Percentiles rank a stretch among this genome's conserved stretches.
phyloP scores from a whole-genome alignment of 2,888 invertebrate genomes.

The Tuberolachnus salignus region DNA sequence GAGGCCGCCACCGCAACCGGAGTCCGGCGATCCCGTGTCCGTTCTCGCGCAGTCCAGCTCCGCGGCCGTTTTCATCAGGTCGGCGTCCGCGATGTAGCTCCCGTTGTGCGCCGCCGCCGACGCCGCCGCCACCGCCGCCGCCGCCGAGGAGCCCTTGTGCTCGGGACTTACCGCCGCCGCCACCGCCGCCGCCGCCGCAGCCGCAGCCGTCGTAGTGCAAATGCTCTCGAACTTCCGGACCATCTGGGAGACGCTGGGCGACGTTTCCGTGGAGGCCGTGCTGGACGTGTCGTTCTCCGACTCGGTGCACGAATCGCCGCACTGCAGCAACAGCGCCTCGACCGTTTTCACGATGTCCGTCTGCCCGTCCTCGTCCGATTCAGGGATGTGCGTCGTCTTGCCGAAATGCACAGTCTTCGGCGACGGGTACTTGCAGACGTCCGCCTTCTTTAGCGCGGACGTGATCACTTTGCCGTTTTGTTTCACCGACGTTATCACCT shows the following conservation, averaged over 20 bases:
- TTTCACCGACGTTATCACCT: slow-evolving; percentile 28
- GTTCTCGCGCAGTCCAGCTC: not conserved
- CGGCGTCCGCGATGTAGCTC: slow-evolving; percentile 67
- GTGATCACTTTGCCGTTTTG: slow-evolving; percentile 45
- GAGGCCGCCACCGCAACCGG: not conserved
- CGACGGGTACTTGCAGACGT: slow-evolving; percentile 26
- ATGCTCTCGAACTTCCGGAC: slow-evolving; percentile 59
- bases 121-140: slow-evolving; percentile 81
- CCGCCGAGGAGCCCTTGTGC: not conserved
- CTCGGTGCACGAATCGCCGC: slow-evolving; percentile 60
- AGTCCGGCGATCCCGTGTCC: not conserved
- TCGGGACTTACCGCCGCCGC: not conserved
- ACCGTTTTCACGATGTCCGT: slow-evolving; percentile 59
- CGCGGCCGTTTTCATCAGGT: slow-evolving; percentile 43
- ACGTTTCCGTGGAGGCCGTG: slow-evolving; percentile 58
- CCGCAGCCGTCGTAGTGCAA: slow-evolving; percentile 62
- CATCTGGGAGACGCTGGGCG: slow-evolving; percentile 60
- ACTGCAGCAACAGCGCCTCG: slow-evolving; percentile 64
- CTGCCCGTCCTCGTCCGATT: slow-evolving; percentile 39
- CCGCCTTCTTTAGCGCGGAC: slow-evolving; percentile 44
- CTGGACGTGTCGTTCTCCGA: slow-evolving; percentile 59
- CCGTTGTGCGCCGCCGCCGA: slow-evolving; percentile 61
- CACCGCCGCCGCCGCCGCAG: slow-evolving; percentile 16
- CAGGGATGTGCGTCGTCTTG: slow-evolving; percentile 44
- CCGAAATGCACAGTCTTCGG: slow-evolving; percentile 42